Conservation (phyloP, 2,113 vertebrate species). For the Thermophis baileyi region DNA sequence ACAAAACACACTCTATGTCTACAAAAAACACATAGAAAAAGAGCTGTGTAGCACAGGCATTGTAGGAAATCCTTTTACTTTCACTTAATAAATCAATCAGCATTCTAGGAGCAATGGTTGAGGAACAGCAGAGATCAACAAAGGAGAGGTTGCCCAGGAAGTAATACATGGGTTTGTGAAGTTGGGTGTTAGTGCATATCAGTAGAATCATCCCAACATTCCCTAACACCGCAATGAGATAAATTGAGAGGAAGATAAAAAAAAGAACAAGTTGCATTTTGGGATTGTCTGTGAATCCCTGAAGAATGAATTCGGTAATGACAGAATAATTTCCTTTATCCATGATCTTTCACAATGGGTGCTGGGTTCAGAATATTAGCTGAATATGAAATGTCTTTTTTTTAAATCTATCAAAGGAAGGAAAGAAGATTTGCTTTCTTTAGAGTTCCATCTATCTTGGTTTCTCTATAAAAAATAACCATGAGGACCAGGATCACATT, state of each 20-base stretch:
- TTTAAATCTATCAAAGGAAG: background rate
- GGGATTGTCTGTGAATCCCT: slow-evolving; percentile 40
- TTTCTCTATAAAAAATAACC: background rate
- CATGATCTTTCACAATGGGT: slow-evolving; percentile 3
- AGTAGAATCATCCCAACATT: background rate
- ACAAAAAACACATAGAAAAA: slow-evolving; percentile 25
- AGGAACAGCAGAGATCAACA: background rate
- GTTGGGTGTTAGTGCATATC: background rate
- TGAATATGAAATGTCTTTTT: background rate
- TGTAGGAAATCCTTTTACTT: background rate
- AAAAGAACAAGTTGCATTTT: slow-evolving; percentile 8
- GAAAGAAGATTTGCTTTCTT: background rate
- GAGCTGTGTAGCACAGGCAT: slow-evolving; percentile 21
- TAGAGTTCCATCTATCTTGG: background rate
- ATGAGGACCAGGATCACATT: background rate
- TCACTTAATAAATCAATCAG: background rate
- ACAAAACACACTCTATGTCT: slow-evolving; percentile 41
- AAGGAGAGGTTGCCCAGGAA: background rate
- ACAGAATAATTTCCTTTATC: slow-evolving; percentile 13
- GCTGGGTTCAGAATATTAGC: background rate
- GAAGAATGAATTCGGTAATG: slow-evolving; percentile 51
- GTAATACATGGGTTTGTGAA: background rate
- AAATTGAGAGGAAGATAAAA: background rate
- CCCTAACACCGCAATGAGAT: background rate
- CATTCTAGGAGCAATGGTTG: background rate